Evolutionary conservation across 2,888 invertebrate genomes (phyloP), one percentile per base, ranked within the genome.

Genomic region (Lasioglossum oenotherae): DNA sequence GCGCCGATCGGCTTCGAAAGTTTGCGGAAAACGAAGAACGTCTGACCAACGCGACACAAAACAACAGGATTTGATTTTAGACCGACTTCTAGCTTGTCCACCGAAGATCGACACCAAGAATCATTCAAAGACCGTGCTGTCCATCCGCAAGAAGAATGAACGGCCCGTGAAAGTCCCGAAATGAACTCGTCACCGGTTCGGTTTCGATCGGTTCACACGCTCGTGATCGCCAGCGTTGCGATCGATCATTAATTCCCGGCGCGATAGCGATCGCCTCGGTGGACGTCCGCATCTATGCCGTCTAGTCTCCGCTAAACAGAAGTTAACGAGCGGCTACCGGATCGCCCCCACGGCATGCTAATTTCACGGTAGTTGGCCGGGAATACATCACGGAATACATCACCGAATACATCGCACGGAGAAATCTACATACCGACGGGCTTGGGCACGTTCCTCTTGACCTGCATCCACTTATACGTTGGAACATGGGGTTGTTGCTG

Each of bases 381-480:
- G 12, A 27, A 19, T 19, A 49, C 49, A 49, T 49, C 49, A 49
- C 49, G 31, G 31, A 41, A 60, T 14, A 41, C 6, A 81, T 75
- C 27, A 6, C 16, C n/a, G 53, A 71, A 83, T 69, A 53, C 53
- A 69, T 72, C 76, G 44, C 44, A 19, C 14, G 27, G 41, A 14
- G 44, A 27, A 27, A 14, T 76, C 35, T 84, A 90, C 97, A 97
- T 95, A 98, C 99, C 98, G 95, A 98, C 96, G 92, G 99, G 98
- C 96, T 99, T 99, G 76, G 99, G 98, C 91, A 98, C 98, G 95
- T 99, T 99, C 95, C 99, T 96, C 96, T 99, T 99, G 93, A 99
- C 98, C 96, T 99, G 99, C 99, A 99, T 99, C 99, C 99, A 99
- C 95, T 99, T 99, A 96, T 99, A 99, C 0, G 99, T 99, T 41